A percentile compares a stretch with the other conserved stretches of the same genome.
These are phyloP conservation scores for Drosophila helvetica DNA, from an alignment of 2,888 invertebrate genomes.

Conservation along the genomic window DNA sequence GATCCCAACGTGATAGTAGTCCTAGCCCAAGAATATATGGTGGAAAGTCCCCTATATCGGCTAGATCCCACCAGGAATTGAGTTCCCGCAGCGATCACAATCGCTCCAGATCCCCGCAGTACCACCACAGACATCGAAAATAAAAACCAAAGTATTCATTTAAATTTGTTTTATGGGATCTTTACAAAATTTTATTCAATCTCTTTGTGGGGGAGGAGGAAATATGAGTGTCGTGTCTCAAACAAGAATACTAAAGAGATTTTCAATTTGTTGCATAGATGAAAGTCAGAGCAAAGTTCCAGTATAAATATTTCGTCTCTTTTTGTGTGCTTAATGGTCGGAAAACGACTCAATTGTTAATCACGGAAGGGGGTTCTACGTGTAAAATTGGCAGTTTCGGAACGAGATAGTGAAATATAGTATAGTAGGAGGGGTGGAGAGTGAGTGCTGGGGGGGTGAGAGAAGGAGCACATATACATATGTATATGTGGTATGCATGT, in stretches of 20 bases:
- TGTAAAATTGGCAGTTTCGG: conserved; percentile 69
- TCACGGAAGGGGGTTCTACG: conserved; percentile 37
- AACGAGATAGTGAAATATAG: conserved; percentile 38
- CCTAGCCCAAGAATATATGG: not conserved
- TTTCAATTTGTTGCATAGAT: conserved; percentile 34
- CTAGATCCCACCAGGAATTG: not conserved
- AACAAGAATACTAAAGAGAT: conserved; percentile 65
- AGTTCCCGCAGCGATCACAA: not conserved
- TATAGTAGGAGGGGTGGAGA: conserved; percentile 18
- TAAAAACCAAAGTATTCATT: conserved; percentile 38
- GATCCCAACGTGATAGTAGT: not conserved
- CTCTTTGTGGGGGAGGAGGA: conserved; percentile 61
- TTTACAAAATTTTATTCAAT: conserved; percentile 75
- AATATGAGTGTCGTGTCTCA: conserved; percentile 48
- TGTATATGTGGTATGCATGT: conserved; percentile 21
- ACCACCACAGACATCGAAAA: conserved; percentile 4
- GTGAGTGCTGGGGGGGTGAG: conserved; percentile 29
- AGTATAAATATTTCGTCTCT: conserved; percentile 58
- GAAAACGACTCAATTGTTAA: conserved; percentile 35
- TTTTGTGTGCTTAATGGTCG: conserved; percentile 26
- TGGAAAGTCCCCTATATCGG: too few species aligned
- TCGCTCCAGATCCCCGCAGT: conserved; percentile 18
- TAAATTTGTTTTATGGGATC: conserved; percentile 63
- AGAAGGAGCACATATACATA: conserved; percentile 21
- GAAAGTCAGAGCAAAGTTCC: conserved; percentile 34